Base-by-base conservation (phyloP, 2,888 invertebrate species). In the Autographa pulchrina region DNA sequence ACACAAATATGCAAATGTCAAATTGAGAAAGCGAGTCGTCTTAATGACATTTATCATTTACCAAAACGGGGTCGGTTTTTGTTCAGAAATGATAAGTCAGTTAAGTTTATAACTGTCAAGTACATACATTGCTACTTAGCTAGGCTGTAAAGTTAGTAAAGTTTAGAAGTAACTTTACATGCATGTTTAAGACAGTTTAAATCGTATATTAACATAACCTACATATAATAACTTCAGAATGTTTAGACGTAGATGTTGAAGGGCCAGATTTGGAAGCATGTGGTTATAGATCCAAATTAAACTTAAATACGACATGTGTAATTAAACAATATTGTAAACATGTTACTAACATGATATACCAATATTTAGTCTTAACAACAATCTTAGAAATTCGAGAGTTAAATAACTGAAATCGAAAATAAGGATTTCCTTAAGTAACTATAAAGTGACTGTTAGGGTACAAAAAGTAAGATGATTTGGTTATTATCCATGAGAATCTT, bases 121-220 rank as follows among this genome's bases (percentile, higher is more conserved):
- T n/a, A 48, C 48, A 48, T 48, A 48, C 48, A 48, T n/a, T 48
- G n/a, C 54, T 38, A 43, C 43, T 48, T n/a, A n/a, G 48, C 25
- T 56, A 20, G 54, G 25, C 20, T 56, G 54, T 0, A 11, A 56
- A 56, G 20, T 48, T 48, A n/a, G 25, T 13, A 56, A 56, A 56
- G 54, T 56, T 56, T 4, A 25, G 20, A 56, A 20, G 54, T 56
- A 56, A 56, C 54, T 56, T 25, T 5, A 20, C 54, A 25, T 56
- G 54, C 54, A 25, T 56, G 54, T 20, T 56, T 56, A 25, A 25
- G 54, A 56, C 54, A 56, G 20, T 56, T 56, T 56, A 20, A 20
- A 56, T 20, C 54, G 48, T 48, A 48, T 48, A 48, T 48, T 48
- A 48, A 48, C 48, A 48, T 48, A 48, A 48, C 48, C 48, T 48